These are phyloP conservation scores for Notarius quadriscutis DNA, from an alignment of 2,113 vertebrate genomes.

Conservation along the genomic window DNA sequence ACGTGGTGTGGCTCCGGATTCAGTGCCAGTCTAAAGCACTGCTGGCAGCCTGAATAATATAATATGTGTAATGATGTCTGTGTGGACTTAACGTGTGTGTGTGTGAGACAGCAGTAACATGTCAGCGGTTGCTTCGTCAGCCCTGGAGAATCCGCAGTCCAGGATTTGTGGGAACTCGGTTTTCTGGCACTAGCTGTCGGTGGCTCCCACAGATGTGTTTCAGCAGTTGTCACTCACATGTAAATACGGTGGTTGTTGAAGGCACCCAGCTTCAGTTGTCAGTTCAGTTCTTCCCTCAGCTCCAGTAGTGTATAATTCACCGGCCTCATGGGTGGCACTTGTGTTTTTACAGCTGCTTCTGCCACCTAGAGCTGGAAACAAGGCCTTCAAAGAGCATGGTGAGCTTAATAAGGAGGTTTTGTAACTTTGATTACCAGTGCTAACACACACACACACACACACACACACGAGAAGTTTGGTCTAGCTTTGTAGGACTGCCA, in stretches of 20 bases:
- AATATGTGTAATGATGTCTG: conserved; percentile 30
- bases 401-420: conserved; percentile 53
- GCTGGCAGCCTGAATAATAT: conserved; percentile 30
- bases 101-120: conserved; percentile 30
- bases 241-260: conserved; percentile 41
- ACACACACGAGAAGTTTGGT: neutral
- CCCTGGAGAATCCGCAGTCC: neutral
- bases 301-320: conserved; percentile 40
- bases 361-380: conserved; percentile 52
- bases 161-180: conserved; percentile 20
- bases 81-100: conserved; percentile 10
- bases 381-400: conserved; percentile 52
- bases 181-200: conserved; percentile 12
- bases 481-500: conserved; percentile 28
- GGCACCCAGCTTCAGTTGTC: conserved; percentile 57
- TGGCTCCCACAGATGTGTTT: conserved; percentile 37
- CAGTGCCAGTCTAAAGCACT: conserved; percentile 1
- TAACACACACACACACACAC: conserved; percentile 1
- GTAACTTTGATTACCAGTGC: conserved; percentile 41
- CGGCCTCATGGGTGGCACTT: conserved; percentile 66
- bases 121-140: conserved; percentile 23
- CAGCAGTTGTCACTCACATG: conserved; percentile 34
- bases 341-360: conserved; percentile 75
- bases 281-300: conserved; percentile 7
- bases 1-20: conserved; percentile 9